Base-by-base conservation (phyloP, 2,797 vertebrate species). In the Thaleichthys pacificus region DNA sequence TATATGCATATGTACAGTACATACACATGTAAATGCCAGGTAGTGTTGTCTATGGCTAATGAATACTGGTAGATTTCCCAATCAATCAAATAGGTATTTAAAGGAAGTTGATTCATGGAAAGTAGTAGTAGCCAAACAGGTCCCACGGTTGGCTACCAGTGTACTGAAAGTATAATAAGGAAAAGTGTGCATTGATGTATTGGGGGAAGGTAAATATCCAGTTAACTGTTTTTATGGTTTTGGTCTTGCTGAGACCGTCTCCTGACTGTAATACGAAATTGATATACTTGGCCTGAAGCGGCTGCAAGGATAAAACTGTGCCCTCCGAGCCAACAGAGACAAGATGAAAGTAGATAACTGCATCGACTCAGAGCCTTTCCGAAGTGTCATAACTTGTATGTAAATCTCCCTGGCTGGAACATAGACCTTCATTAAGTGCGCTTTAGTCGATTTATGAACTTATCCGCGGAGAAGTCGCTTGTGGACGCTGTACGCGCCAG, bases 361-460 rank as follows among this genome's bases (percentile, higher is more conserved):
- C 78, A 82, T 86, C 24, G 82, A 89, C 84, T 85, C 61, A 12
- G 68, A 86, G 85, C 70, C 78, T 82, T n/a, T 84, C 78, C 76
- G 80, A 81, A 56, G 74, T 84, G 86, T 91, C 91, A 89, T 88
- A 91, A 88, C 84, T 82, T 82, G 84, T 86, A 91, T 91, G 91
- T 91, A 91, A 91, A 92, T 91, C 85, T 91, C 82, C 2, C 77
- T 21, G 76, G 69, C 83, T 65, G 71, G 71, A 86, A 89, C 82
- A 79, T 70, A 84, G 86, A 88, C 89, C 89, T 92, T 93, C 91
- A 91, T 91, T 92, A 91, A 92, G 87, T 88, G 88, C 77, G 83
- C 87, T 88, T 85, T 82, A 76, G 78, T 80, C 91, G 92, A 93
- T 93, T 94, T 93, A 93, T 93, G 90, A 85, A 91, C 88, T 92